Evolutionary conservation across 2,888 invertebrate genomes (phyloP).

Genomic region (Andricus curvator): DNA sequence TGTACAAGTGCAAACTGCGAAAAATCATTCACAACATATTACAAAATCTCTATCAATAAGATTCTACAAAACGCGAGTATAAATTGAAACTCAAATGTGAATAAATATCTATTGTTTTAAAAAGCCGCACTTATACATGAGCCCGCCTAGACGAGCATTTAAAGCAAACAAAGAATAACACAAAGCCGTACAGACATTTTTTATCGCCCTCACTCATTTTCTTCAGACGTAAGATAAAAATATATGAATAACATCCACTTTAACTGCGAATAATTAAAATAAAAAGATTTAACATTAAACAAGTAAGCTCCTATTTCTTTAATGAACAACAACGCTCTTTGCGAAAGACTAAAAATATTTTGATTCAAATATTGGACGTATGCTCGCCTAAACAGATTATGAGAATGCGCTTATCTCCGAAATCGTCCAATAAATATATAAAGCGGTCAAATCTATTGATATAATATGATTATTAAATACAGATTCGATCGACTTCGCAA

Average conservation of each 20-base stretch:
- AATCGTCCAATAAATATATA: slow-evolving; percentile 59
- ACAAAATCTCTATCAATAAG: not conserved
- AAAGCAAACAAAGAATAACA: not conserved
- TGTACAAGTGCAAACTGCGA: slow-evolving; percentile 16
- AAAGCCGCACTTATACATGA: not conserved
- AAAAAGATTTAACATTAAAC: slow-evolving; percentile 3
- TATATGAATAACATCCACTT: not conserved
- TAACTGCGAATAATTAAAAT: slow-evolving; percentile 2
- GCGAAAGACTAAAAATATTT: slow-evolving; percentile 6
- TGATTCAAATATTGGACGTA: not conserved
- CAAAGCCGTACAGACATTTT: not conserved
- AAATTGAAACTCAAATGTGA: not conserved
- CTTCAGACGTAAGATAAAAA: not conserved
- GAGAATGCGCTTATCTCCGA: slow-evolving; percentile 10
- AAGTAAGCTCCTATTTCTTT: slow-evolving; percentile 1
- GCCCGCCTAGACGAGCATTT: slow-evolving; percentile 7
- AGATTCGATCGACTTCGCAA: not conserved
- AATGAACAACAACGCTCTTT: slow-evolving; percentile 2
- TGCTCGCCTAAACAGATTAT: slow-evolving; percentile 21
- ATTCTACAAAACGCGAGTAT: not conserved
- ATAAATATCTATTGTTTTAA: not conserved
- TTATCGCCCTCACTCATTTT: not conserved
- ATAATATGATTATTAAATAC: slow-evolving; percentile 47
- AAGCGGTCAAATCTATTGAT: slow-evolving; percentile 55
- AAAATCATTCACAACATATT: not conserved